These are phyloP conservation scores for Pachypeltis micranthus DNA, from an alignment of 1,140 invertebrate species.

Conservation along the genomic window DNA sequence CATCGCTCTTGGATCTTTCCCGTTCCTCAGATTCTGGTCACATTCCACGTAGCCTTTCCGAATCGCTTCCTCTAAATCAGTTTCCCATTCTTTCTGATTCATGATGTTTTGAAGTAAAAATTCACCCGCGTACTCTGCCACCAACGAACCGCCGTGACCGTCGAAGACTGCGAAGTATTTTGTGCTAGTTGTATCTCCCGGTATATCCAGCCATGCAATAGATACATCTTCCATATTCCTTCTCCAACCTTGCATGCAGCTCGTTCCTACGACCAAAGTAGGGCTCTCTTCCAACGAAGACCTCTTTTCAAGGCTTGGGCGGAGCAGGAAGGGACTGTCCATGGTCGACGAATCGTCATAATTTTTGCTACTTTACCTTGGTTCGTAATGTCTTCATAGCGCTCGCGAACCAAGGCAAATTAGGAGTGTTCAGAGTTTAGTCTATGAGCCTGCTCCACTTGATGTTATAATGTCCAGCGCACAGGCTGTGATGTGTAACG, in stretches of 20 bases:
- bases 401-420: no score
- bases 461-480: no score
- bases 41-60: constrained; percentile 3
- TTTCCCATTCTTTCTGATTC: constrained; percentile 41
- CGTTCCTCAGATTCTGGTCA: constrained; percentile 29
- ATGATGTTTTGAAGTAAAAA: constrained; percentile 43
- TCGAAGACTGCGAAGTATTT: constrained; percentile 98
- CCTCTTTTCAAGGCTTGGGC: background rate
- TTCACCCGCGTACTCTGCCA: constrained; percentile 83
- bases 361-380: no score
- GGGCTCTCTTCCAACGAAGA: background rate
- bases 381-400: no score
- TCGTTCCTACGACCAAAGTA: background rate
- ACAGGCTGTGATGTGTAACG: no score
- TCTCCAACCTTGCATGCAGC: constrained; percentile 13
- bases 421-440: no score
- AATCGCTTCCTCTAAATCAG: constrained; percentile 34
- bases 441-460: no score
- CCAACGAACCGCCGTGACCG: constrained; percentile 86
- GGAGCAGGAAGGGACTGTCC: no score
- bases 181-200: constrained; percentile 31
- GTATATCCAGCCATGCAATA: background rate
- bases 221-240: constrained; percentile 11
- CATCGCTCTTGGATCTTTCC: constrained; percentile 71
- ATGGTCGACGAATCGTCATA: no score